These are phyloP conservation scores for Mactromeris polynyma DNA, from an alignment of 2,888 invertebrate genomes.

Conservation along the genomic window DNA sequence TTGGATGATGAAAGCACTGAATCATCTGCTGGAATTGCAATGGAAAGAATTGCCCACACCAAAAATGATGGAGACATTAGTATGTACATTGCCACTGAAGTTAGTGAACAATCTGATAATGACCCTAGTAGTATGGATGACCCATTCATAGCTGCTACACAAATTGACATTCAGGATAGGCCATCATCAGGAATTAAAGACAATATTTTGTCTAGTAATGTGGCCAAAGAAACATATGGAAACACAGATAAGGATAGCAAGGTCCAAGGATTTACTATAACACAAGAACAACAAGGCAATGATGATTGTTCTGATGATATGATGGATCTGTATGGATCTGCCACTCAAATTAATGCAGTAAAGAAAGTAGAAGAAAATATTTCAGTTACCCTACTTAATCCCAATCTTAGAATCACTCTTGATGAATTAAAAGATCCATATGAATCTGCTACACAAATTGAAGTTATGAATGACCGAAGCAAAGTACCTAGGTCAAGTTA, in stretches of 20 bases:
- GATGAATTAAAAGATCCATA: background rate
- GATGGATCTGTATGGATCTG: conserved; percentile 31
- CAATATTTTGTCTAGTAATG: background rate
- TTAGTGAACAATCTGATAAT: background rate
- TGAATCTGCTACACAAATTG: conserved; percentile 13
- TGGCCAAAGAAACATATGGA: background rate
- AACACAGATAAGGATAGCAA: background rate
- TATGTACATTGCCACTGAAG: background rate
- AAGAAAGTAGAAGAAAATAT: background rate
- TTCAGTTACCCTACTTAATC: background rate
- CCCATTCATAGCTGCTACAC: conserved; percentile 18
- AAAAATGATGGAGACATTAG: background rate
- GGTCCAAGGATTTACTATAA: no score
- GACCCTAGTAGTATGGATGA: background rate
- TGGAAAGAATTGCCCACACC: background rate
- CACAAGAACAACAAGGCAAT: background rate
- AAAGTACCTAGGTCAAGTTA: background rate
- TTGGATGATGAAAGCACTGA: background rate
- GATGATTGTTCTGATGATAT: background rate
- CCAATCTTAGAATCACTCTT: background rate
- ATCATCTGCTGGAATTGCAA: background rate
- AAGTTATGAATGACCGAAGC: background rate
- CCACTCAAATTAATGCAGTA: conserved; percentile 36
- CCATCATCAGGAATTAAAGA: background rate
- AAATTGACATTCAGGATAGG: background rate